Conservation (phyloP, 2,797 vertebrate species). For the Apogon hyalosoma region DNA sequence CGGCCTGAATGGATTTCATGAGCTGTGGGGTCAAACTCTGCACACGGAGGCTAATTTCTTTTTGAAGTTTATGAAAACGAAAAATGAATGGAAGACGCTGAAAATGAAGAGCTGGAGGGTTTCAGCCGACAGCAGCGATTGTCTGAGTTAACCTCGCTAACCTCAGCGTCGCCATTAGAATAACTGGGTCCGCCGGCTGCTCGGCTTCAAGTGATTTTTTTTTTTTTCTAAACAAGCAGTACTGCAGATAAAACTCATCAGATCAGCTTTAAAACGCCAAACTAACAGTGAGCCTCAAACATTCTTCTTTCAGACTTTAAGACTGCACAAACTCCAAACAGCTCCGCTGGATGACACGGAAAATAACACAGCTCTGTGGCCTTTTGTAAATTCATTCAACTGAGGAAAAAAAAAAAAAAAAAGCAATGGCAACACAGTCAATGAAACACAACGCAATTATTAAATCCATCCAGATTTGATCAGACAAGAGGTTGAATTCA, state of each 20-base stretch:
- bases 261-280: conserved; percentile 16
- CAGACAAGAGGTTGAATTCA: conserved; percentile 18
- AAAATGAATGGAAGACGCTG: conserved; percentile 36
- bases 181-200: conserved; percentile 1
- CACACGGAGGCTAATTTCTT: conserved; percentile 2
- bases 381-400: conserved; percentile 1
- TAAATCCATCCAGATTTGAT: conserved; percentile 6
- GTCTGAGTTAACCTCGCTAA: conserved; percentile 33
- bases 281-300: conserved; percentile 17
- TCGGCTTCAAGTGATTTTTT: conserved; percentile 22
- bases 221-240: background rate
- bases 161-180: conserved; percentile 25
- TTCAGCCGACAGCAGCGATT: conserved; percentile 48
- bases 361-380: conserved; percentile 1
- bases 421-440: background rate
- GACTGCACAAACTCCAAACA: too few species aligned
- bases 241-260: conserved; percentile 27
- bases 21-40: background rate
- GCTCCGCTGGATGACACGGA: background rate
- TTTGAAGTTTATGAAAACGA: conserved; percentile 7
- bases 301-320: conserved; percentile 2
- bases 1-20: conserved; percentile 3
- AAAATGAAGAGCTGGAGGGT: conserved; percentile 31
- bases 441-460: background rate
- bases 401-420: background rate